Conservation (phyloP, 2,888 invertebrate genomes). For the Linnaemya vulpina region DNA sequence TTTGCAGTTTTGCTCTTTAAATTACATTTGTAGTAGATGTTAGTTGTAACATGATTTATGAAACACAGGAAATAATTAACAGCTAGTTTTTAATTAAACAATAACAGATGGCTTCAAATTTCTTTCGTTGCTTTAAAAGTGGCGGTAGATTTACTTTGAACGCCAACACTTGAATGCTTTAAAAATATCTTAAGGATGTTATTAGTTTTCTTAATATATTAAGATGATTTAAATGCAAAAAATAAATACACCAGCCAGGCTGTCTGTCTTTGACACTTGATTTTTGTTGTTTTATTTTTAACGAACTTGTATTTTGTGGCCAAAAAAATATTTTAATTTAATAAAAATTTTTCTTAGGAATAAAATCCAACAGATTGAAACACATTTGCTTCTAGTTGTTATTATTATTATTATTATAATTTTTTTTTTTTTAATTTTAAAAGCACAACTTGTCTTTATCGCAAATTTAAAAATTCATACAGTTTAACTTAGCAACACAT, state of each 20-base stretch:
- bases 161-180: conserved; percentile 4
- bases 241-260: not conserved
- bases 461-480: conserved; percentile 1
- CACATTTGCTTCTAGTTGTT: not conserved
- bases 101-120: not conserved
- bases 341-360: not conserved
- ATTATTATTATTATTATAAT: not conserved
- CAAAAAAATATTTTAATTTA: not conserved
- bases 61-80: too few relatives aligned
- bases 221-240: conserved; percentile 1
- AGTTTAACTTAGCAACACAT: conserved; percentile 41
- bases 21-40: too few relatives aligned
- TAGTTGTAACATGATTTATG: too few relatives aligned
- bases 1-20: too few relatives aligned
- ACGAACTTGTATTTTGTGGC: not conserved
- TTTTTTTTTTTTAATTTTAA: not conserved
- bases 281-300: not conserved
- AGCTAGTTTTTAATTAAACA: too few relatives aligned
- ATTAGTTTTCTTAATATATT: not conserved
- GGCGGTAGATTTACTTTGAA: conserved; percentile 2
- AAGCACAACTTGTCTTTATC: conserved; percentile 20
- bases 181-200: not conserved
- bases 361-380: conserved; percentile 12
- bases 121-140: not conserved
- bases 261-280: conserved; percentile 1